phyloP scores from a whole-genome alignment of 2,888 invertebrate genomes.

The Cantharis rustica region DNA sequence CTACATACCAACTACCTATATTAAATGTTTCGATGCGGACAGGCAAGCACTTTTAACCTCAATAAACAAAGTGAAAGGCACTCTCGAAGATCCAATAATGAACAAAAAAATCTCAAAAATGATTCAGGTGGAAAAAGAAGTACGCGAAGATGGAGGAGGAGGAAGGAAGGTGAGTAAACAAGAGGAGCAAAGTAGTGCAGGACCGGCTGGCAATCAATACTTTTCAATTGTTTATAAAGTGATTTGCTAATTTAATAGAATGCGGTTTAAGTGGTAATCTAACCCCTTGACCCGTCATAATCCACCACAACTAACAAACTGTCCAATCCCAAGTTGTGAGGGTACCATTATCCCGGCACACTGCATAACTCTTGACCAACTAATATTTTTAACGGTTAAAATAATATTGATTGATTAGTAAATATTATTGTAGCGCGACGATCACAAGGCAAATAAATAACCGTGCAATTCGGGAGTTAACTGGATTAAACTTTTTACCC shows the following conservation, averaged over 20 bases:
- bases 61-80: neutral
- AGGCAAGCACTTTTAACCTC: neutral
- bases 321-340: neutral
- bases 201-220: neutral
- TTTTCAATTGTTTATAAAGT: neutral
- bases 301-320: slow-evolving; percentile 2
- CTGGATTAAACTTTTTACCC: neutral
- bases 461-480: neutral
- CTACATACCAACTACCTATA: neutral
- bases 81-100: neutral
- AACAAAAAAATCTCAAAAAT: neutral
- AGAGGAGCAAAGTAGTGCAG: neutral
- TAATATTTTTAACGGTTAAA: neutral
- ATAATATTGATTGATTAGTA: neutral
- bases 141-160: neutral
- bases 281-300: slow-evolving; percentile 1
- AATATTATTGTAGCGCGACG: neutral
- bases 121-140: neutral
- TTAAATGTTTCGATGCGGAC: neutral
- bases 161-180: neutral
- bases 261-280: neutral
- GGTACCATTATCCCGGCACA: neutral
- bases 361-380: neutral
- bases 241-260: neutral
- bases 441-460: neutral